Evolutionary conservation across 2,797 vertebrate genomes (phyloP), one percentile per base, ranked within the genome.

Genomic region (Cossypha dichroa): DNA sequence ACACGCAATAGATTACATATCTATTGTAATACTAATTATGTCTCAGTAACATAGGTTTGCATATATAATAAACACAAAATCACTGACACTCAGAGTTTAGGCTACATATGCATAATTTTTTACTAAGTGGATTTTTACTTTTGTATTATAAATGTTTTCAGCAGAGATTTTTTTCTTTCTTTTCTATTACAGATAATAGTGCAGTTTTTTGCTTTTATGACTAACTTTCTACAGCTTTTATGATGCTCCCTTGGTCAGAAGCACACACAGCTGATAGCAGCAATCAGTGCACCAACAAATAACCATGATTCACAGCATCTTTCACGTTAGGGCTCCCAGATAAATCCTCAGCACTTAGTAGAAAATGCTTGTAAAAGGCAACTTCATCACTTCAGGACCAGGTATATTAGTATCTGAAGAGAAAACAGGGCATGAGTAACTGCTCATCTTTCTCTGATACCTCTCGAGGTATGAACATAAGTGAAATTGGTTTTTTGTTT

Each of bases 401-500:
- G 77, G 16, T 31, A 69, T 72, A 80, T 85, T 88, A 93, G 92
- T 83, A 59, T 29, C 48, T 90, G 56, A 88, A 76, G 56, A 76
- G 81, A 92, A 94, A 94, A 89, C 21, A 56, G 48, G 29, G 54
- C 14, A 10, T 58, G 46, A 74, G 62, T 64, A 84, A 91, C 69
- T 14, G 34, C 58, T 87, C 85, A 88, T 75, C 88, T 89, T 82
- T 88, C 51, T 91, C 62, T 43, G 52, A 55, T 84, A 68, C 45
- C 66, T 90, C 64, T 94, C 85, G 93, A 80, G 78, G 66, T 55
- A 67, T 40, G 85, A 88, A 40, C 51, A 13, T 56, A 80, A 83
- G 34, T 58, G 63, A 87, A 76, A 94, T 94, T 95, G 79, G 25
- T 94, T 94, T 94, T 95, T 96, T 97, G 64, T 95, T 97, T 93